Base-by-base conservation (phyloP, 2,797 vertebrate genomes). In the Aplochiton taeniatus region DNA sequence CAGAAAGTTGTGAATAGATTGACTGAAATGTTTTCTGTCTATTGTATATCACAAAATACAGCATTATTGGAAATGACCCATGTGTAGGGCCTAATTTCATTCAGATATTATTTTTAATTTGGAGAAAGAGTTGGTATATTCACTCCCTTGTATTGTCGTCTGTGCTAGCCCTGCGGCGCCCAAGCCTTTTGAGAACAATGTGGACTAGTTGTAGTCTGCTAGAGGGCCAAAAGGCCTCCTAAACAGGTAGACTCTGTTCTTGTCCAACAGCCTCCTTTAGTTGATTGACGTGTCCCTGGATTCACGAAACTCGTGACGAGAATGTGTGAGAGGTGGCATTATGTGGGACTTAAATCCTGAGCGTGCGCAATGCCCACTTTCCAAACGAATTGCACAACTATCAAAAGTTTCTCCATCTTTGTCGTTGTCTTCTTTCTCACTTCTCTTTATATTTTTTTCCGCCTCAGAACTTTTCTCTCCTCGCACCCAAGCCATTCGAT, bases 371-470 rank as follows among this genome's bases (percentile, higher is more conserved):
- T 69, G 83, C 83, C 84, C 91, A 92, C 90, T 92, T 92, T 92
- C 85, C 90, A 87, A 85, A 85, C 84, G 79, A 91, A 87, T 83
- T 73, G 79, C 85, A 88, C 84, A 89, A 88, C 91, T 88, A 91
- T 91, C 88, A 92, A 91, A 93, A 93, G 90, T 93, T 92, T 92
- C 89, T 92, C 88, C 84, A 91, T 91, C 90, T 91, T 83, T 87
- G 87, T 90, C 86, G 85, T 87, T 75, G 83, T 87, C 79, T 88
- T 83, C 81, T 77, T 77, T 88, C 84, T 87, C 89, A 62, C 82
- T 74, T 58, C 76, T 84, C 81, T 87, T 87, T 90, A 84, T 88
- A 83, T 89, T 89, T 90, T 90, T 91, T 90, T 91, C 86, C 87
- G 87, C 87, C 81, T 91, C 84, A 90, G 87, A 91, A 90, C 89